Evolutionary conservation across 1,140 invertebrate species (phyloP), one percentile per base, ranked within the genome.

Genomic region (Diachasma alloeum): DNA sequence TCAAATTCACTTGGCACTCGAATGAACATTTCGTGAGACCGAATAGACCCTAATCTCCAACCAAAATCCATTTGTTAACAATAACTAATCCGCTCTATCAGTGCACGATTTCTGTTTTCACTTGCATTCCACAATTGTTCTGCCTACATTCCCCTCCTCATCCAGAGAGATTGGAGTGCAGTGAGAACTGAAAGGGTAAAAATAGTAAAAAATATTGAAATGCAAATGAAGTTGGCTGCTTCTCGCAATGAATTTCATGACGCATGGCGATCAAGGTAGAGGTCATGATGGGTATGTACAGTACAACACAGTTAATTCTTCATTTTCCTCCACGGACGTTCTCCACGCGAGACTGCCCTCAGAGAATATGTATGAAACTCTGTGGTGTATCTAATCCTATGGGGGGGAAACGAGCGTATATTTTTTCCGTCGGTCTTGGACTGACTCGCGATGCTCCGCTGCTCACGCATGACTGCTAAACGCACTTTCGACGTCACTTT

Each of bases 401-500:
- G 3, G 59, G 11, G 24, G 59, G 59, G 24, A 63, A 63, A 63
- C 24, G 59, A 63, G 59, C 10, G 59, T 26, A 63, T 26, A 63
- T 19, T 19, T 56, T 63, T 63, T 26, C 24, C 59, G 11, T 9
- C 19, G 59, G 9, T 63, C 19, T 63, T 31, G 59, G 4, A 17
- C 17, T 5, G 48, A 19, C 48, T 53, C n/a, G 48, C 48, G 48
- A 53, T 53, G 48, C 48, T 53, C 48, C 48, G 59, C 59, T 63
- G 59, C 59, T 63, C 59, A 63, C 59, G 59, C 59, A 63, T 63
- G 59, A 63, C 59, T 63, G 59, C 59, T 63, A 63, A 31, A 63
- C 59, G 59, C 59, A 63, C 59, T 63, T 63, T 63, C 59, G 59
- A 63, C 59, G 59, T 63, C 59, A 63, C 59, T 63, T 63, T 63